Evolutionary conservation across 2,888 invertebrate genomes (phyloP).

Genomic region (Geophilus truncorum): DNA sequence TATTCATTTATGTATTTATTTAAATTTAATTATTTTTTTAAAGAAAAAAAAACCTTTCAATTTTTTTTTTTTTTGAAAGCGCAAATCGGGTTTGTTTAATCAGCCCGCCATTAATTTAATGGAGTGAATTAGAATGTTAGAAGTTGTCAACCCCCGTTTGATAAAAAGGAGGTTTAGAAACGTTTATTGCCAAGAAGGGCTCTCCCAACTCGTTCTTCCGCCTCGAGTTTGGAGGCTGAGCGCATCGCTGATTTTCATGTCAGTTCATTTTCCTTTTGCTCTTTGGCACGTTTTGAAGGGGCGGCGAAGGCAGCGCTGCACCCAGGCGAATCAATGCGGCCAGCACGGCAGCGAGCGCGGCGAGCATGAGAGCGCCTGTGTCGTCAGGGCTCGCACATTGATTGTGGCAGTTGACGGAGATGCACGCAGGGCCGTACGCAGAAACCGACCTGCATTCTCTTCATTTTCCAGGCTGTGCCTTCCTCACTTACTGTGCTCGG

Average conservation of each 20-base stretch:
- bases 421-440: slow-evolving; percentile 33
- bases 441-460: slow-evolving; percentile 33
- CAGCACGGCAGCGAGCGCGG: slow-evolving; percentile 25
- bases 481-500: slow-evolving; percentile 95
- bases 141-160: neutral
- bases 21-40: neutral
- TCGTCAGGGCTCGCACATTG: slow-evolving; percentile 27
- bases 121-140: neutral
- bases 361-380: slow-evolving; percentile 5
- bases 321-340: slow-evolving; percentile 31
- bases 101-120: neutral
- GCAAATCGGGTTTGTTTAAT: neutral
- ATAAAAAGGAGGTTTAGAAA: neutral
- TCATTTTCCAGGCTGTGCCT: slow-evolving; percentile 78
- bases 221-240: neutral
- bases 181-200: neutral
- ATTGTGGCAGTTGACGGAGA: slow-evolving; percentile 32
- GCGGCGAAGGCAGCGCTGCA: slow-evolving; percentile 25
- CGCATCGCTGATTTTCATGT: neutral
- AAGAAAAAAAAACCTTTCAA: neutral
- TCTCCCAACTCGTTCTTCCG: neutral
- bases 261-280: neutral
- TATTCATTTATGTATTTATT: neutral
- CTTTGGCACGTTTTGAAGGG: neutral
- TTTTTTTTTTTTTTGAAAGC: neutral